Evolutionary conservation across 2,888 invertebrate species (phyloP), one percentile per base, ranked within the genome.

Genomic region (Drosophila affinis): DNA sequence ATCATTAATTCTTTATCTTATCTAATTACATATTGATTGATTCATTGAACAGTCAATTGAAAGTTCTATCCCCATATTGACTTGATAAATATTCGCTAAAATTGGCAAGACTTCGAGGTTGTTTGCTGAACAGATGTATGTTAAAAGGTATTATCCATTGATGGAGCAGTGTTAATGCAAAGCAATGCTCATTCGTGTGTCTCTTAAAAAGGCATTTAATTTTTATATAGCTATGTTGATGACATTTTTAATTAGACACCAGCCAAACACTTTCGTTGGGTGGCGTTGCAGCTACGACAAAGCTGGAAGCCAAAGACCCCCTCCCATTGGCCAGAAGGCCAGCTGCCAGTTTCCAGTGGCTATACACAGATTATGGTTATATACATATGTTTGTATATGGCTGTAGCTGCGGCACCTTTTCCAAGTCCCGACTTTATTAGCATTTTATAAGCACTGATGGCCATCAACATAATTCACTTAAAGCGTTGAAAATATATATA

Each of bases 381-480:
- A 51, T 51, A 5, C 0, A 1, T 27, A 27, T 27, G 2, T 27
- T 9, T 27, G 49, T 60, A 14, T 29, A 58, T 18, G 51, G 39
- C 17, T 70, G 55, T 59, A 70, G 72, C 75, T 62, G 76, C 62
- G 49, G 9, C 24, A 27, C 18, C 29, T 45, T 14, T 46, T 51
- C 46, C 44, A 56, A 27, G 39, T 59, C 72, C 51, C 51, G n/a
- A 75, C 83, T 79, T 83, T 83, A 83, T 86, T 83, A 83, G 82
- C 82, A 83, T 86, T 71, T 52, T 77, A 83, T 86, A 82, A 82
- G 81, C 78, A 77, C 74, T 86, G 72, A 83, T 83, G 80, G 82
- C 72, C 71, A 60, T 61, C 68, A 78, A 78, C 76, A 79, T 72
- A 81, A 63, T 60, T 57, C 7, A 21, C 48, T 32, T 32, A 54